Evolutionary conservation across 2,888 invertebrate species (phyloP).

Genomic region (Melitaea athalia): DNA sequence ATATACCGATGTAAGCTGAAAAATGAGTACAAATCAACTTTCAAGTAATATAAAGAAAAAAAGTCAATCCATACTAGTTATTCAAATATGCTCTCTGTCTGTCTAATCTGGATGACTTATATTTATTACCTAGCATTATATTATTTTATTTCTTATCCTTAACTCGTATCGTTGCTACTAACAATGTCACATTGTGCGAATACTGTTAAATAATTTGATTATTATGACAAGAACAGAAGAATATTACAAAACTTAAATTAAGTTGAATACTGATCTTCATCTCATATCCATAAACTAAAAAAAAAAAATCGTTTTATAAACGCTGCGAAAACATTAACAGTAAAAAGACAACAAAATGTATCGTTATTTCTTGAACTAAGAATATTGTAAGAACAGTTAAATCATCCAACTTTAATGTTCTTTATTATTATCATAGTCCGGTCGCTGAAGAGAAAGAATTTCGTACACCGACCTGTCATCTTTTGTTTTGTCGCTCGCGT

Average conservation of each 20-base stretch:
- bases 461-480: too few species aligned
- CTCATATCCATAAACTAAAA: background rate
- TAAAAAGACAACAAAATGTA: slow-evolving; percentile 3
- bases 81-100: too few species aligned
- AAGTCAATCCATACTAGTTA: too few species aligned
- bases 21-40: background rate
- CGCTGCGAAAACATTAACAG: background rate
- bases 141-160: too few species aligned
- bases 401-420: background rate
- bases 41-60: too few species aligned
- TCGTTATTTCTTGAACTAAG: background rate
- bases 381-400: background rate
- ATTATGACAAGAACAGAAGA: background rate
- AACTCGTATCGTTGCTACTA: too few species aligned
- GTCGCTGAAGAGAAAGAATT: too few species aligned
- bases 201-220: too few species aligned
- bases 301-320: background rate
- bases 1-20: background rate
- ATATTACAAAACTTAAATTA: slow-evolving; percentile 21
- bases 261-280: slow-evolving; percentile 21
- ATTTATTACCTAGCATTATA: too few species aligned
- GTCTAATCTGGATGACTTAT: too few species aligned
- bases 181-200: too few species aligned
- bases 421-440: slow-evolving; percentile 3
- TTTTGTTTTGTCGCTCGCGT: too few species aligned